These are phyloP conservation scores for Halichoerus grypus DNA, from an alignment of 2,113 vertebrate species.

Conservation along the genomic window DNA sequence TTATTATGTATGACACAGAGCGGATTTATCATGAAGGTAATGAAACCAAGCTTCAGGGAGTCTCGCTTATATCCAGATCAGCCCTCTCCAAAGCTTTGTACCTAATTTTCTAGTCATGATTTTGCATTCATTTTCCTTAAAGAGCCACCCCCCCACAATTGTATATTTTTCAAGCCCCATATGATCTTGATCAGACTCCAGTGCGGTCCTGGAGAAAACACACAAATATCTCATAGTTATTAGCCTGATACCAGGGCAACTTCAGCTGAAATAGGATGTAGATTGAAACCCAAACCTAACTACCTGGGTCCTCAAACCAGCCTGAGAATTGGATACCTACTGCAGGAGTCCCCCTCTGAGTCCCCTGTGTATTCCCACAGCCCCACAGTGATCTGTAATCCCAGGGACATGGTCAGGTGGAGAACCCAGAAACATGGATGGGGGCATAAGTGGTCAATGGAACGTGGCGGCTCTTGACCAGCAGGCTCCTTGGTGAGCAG, in stretches of 20 bases:
- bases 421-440: too few relatives aligned
- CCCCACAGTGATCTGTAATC: accelerated
- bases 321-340: accelerated
- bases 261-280: neutral
- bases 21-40: neutral
- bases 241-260: accelerated
- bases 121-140: neutral
- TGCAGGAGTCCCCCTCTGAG: accelerated
- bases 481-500: neutral
- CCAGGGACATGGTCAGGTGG: neutral
- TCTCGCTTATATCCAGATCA: neutral
- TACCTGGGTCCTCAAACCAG: neutral
- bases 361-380: accelerated
- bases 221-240: neutral
- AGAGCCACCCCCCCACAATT: neutral
- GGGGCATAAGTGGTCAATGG: accelerated
- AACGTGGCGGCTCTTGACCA: neutral
- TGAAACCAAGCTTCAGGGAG: neutral
- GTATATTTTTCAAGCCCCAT: neutral
- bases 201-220: neutral
- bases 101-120: neutral
- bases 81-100: neutral
- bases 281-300: neutral
- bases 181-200: neutral
- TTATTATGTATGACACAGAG: neutral